Evolutionary conservation across 2,797 vertebrate genomes (phyloP).

Genomic region (Anomalospiza imberbis): DNA sequence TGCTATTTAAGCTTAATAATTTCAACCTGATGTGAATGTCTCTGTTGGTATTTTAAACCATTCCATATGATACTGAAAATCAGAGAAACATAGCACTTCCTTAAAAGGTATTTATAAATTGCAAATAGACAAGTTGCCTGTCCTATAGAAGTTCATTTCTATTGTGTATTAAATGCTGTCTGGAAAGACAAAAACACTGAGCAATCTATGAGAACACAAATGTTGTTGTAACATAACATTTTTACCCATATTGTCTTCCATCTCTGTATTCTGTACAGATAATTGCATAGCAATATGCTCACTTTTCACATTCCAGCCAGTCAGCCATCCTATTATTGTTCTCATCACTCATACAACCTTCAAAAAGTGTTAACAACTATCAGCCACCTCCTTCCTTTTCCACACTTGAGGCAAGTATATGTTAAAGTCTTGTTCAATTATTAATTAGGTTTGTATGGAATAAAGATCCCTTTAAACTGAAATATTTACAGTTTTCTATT

Average conservation of each 20-base stretch:
- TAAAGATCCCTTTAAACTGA: neutral
- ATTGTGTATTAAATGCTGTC: neutral
- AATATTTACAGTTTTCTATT: neutral
- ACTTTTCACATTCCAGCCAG: neutral
- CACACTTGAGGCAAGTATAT: neutral
- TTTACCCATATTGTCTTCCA: neutral
- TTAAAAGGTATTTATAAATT: neutral
- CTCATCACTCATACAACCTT: neutral
- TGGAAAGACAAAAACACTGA: neutral
- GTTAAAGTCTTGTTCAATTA: neutral
- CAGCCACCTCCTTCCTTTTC: neutral
- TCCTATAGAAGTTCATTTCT: neutral
- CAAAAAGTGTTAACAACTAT: neutral
- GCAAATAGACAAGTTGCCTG: neutral
- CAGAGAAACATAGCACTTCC: neutral
- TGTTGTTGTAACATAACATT: neutral
- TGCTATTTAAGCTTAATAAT: slow-evolving; percentile 13
- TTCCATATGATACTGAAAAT: neutral
- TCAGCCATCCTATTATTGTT: neutral
- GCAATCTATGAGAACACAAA: neutral
- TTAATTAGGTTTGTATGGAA: neutral
- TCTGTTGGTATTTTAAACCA: neutral
- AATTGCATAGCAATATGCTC: slow-evolving; percentile 6
- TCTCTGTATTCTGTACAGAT: neutral
- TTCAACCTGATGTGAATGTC: slow-evolving; percentile 33